A percentile compares a stretch with the other conserved stretches of the same genome.
Evolutionary conservation across 2,888 invertebrate genomes (phyloP).

Genomic region (Ypsolopha sequella): DNA sequence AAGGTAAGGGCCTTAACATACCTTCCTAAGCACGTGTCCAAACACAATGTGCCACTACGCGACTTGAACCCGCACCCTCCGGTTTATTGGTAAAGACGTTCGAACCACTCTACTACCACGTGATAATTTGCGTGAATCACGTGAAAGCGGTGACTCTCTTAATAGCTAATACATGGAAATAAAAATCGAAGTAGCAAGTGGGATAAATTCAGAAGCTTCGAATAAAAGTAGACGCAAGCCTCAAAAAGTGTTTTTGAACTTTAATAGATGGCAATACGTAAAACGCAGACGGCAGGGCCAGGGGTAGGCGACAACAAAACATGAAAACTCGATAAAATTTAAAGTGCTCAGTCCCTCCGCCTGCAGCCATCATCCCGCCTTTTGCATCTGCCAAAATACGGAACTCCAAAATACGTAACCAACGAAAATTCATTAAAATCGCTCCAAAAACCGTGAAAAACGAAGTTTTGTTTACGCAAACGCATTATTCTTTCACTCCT

Average conservation of each 20-base stretch:
- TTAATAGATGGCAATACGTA: too few species aligned
- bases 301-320: conserved; percentile 25
- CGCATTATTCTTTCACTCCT: background rate
- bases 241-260: background rate
- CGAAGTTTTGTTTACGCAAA: background rate
- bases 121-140: too few species aligned
- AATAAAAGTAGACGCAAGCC: background rate
- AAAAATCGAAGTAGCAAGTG: too few species aligned
- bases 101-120: too few species aligned
- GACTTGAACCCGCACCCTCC: too few species aligned
- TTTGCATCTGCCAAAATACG: conserved; percentile 31
- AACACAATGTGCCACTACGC: too few species aligned
- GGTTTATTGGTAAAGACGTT: too few species aligned
- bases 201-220: too few species aligned
- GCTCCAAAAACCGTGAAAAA: background rate
- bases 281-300: conserved; percentile 3
- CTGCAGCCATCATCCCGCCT: conserved; percentile 32
- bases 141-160: too few species aligned
- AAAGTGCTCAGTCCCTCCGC: conserved; percentile 44
- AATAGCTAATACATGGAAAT: too few species aligned
- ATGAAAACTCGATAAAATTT: conserved; percentile 65
- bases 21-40: too few species aligned
- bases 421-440: conserved; percentile 2
- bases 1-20: too few species aligned
- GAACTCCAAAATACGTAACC: background rate